Evolutionary conservation across 2,888 invertebrate genomes (phyloP).

Genomic region (Phaonia tiefii): DNA sequence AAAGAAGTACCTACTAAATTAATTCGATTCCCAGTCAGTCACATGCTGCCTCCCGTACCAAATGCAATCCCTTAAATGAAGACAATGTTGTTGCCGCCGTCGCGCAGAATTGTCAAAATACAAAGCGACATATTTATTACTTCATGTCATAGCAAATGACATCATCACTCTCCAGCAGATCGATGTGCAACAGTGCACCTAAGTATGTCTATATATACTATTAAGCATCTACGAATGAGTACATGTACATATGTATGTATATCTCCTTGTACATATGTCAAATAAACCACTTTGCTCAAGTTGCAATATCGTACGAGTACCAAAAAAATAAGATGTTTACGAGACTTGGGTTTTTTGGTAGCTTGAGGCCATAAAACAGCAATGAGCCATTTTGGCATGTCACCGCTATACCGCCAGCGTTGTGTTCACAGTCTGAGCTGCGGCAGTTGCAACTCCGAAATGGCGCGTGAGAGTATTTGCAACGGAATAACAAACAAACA

Average conservation of each 20-base stretch:
- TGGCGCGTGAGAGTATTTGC: slow-evolving; percentile 26
- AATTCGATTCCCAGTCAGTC: slow-evolving; percentile 16
- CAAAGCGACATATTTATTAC: slow-evolving; percentile 60
- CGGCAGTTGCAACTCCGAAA: background rate
- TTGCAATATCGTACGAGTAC: slow-evolving; percentile 50
- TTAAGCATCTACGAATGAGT: too few relatives aligned
- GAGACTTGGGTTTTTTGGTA: background rate
- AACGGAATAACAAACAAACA: background rate
- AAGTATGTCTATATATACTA: background rate
- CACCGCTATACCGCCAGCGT: background rate
- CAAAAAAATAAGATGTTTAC: background rate
- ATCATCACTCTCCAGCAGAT: slow-evolving; percentile 57
- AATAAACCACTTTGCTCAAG: slow-evolving; percentile 28
- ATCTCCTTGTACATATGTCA: background rate
- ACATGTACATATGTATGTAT: too few relatives aligned
- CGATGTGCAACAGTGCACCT: slow-evolving; percentile 32
- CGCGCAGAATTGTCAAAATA: slow-evolving; percentile 3
- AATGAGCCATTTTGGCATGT: background rate
- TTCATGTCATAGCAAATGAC: slow-evolving; percentile 62
- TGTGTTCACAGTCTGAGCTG: background rate
- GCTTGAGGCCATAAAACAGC: slow-evolving; percentile 10
- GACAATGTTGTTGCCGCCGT: slow-evolving; percentile 1
- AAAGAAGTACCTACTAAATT: slow-evolving; percentile 16
- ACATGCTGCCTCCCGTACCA: slow-evolving; percentile 22
- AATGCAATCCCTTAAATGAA: slow-evolving; percentile 57